Evolutionary conservation across 2,797 vertebrate genomes (phyloP).

Genomic region (Pseudocheirus occidentalis): DNA sequence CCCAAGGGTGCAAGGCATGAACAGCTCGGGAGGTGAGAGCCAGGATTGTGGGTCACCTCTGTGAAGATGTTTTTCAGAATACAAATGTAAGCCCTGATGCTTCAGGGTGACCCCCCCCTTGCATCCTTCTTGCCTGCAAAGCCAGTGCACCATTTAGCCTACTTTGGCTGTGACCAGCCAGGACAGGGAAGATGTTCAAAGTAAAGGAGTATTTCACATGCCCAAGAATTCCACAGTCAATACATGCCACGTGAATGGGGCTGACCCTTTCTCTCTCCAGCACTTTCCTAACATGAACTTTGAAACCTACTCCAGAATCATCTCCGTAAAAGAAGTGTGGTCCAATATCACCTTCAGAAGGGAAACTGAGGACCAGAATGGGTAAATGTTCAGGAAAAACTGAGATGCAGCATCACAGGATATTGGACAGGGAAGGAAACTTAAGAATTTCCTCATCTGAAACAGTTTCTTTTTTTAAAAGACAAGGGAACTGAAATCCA

Average conservation of each 20-base stretch:
- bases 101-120: not conserved
- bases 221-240: not conserved
- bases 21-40: not conserved
- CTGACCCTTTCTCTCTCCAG: not conserved
- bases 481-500: not conserved
- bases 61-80: not conserved
- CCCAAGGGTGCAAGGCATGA: not conserved
- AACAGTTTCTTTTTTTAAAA: not conserved
- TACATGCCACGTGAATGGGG: not conserved
- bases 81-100: not conserved
- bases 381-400: not conserved
- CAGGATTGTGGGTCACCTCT: not conserved
- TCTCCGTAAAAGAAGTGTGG: not conserved
- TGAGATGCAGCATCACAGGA: not conserved
- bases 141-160: not conserved
- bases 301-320: not conserved
- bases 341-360: not conserved
- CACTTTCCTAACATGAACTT: not conserved
- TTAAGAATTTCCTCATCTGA: not conserved
- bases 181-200: not conserved
- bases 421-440: not conserved
- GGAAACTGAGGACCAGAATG: not conserved
- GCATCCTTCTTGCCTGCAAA: not conserved
- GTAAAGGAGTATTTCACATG: not conserved
- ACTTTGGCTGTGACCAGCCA: not conserved